Evolutionary conservation across 2,888 invertebrate genomes (phyloP).

Genomic region (Nipponacmea schrenckii): DNA sequence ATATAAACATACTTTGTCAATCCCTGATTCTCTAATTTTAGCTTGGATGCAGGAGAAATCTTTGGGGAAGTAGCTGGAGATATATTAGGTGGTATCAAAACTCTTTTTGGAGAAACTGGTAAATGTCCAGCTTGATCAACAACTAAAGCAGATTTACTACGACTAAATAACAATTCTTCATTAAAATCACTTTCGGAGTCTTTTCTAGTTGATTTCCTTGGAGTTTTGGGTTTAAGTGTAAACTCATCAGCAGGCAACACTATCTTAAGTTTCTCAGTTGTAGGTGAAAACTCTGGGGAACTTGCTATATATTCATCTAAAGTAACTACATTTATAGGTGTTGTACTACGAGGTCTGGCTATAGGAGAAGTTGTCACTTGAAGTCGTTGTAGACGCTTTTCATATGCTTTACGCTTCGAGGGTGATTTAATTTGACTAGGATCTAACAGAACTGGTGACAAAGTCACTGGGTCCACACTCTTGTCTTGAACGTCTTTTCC

Average conservation of each 20-base stretch:
- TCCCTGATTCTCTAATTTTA: conserved; percentile 7
- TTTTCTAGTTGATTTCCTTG: conserved; percentile 34
- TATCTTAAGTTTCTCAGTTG: conserved; percentile 54
- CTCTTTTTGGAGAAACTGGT: conserved; percentile 50
- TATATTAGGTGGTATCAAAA: conserved; percentile 56
- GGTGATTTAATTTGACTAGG: conserved; percentile 49
- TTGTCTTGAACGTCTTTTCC: conserved; percentile 3
- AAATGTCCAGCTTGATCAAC: conserved; percentile 45
- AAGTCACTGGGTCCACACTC: conserved; percentile 13
- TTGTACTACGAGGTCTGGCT: conserved; percentile 57
- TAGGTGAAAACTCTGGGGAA: conserved; percentile 51
- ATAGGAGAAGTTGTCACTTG: conserved; percentile 59
- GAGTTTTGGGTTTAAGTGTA: conserved; percentile 41
- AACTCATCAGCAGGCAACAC: conserved; percentile 56
- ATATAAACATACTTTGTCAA: conserved; percentile 29
- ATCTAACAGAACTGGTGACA: conserved; percentile 39
- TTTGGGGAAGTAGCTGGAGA: conserved; percentile 52
- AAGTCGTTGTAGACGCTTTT: conserved; percentile 52
- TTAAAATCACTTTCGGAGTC: conserved; percentile 47
- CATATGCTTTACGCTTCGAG: conserved; percentile 58
- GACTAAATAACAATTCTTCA: conserved; percentile 58
- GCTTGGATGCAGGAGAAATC: conserved; percentile 27
- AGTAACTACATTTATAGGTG: conserved; percentile 57
- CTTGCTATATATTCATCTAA: conserved; percentile 58
- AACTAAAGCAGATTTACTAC: conserved; percentile 54